Evolutionary conservation across 2,797 vertebrate species (phyloP).

Genomic region (Peromyscus nudipes): DNA sequence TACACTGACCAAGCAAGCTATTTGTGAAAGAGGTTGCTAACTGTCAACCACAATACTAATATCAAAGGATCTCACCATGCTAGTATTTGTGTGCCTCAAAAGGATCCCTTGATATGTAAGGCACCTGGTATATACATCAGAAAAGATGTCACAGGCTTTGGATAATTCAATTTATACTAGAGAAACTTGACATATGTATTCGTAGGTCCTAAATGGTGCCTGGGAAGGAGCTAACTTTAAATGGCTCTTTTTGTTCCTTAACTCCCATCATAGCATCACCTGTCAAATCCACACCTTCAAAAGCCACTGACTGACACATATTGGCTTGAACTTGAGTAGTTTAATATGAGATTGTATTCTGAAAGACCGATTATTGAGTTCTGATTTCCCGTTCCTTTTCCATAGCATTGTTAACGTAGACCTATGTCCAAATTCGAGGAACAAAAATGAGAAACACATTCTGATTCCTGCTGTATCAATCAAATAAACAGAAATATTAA

Average conservation of each 20-base stretch:
- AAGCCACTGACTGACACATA: background rate
- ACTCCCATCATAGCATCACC: too few relatives aligned
- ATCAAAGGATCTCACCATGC: background rate
- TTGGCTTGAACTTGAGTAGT: background rate
- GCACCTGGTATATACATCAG: background rate
- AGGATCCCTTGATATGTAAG: background rate
- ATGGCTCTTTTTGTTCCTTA: background rate
- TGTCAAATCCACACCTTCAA: background rate
- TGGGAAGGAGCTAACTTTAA: background rate
- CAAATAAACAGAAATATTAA: constrained; percentile 16
- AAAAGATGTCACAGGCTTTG: background rate
- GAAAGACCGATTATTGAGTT: background rate
- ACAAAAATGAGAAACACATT: background rate
- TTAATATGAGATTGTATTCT: background rate
- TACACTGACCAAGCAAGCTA: background rate
- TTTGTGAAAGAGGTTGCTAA: background rate
- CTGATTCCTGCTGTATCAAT: background rate
- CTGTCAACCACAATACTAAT: background rate
- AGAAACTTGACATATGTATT: background rate
- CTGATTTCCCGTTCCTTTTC: background rate
- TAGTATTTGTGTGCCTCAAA: background rate
- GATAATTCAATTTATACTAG: background rate
- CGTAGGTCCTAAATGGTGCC: background rate
- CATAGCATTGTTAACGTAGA: background rate
- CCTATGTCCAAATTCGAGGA: background rate